These are phyloP conservation scores for Linnaemya tessellans DNA, from an alignment of 2,888 invertebrate genomes.

Conservation along the genomic window DNA sequence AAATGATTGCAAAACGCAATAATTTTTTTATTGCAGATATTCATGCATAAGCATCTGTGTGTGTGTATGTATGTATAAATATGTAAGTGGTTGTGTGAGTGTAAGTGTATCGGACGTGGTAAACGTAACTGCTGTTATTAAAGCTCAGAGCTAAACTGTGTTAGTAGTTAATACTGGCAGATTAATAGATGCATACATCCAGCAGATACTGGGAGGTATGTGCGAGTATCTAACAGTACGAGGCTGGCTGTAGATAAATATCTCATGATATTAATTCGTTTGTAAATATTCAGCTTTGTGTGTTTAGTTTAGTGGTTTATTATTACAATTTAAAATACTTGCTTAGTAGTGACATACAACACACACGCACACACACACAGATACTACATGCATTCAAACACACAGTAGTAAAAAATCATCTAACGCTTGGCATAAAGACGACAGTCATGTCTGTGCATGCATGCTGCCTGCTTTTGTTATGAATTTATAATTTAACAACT, in stretches of 20 bases:
- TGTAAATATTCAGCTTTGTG: conserved; percentile 16
- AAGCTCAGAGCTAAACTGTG: conserved; percentile 49
- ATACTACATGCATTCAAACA: neutral
- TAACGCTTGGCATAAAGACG: neutral
- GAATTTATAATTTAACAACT: conserved; percentile 25
- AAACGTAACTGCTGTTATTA: conserved; percentile 41
- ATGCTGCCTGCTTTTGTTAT: conserved; percentile 12
- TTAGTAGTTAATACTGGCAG: conserved; percentile 59
- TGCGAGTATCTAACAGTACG: conserved; percentile 10
- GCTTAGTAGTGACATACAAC: neutral
- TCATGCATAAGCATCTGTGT: neutral
- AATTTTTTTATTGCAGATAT: conserved; percentile 30
- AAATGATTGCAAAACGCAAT: conserved; percentile 71
- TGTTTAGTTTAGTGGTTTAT: conserved; percentile 44
- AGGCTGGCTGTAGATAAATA: conserved; percentile 22
- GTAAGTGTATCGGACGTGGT: neutral
- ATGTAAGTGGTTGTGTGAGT: neutral
- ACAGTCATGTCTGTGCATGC: conserved; percentile 16
- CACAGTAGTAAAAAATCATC: neutral
- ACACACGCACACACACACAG: neutral
- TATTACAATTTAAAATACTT: conserved; percentile 47
- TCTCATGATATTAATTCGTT: conserved; percentile 19
- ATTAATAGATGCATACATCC: conserved; percentile 13
- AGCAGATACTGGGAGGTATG: conserved; percentile 18
- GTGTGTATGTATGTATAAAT: neutral